phyloP scores from a whole-genome alignment of 2,113 vertebrate species.

The Chelonoidis abingdonii region DNA sequence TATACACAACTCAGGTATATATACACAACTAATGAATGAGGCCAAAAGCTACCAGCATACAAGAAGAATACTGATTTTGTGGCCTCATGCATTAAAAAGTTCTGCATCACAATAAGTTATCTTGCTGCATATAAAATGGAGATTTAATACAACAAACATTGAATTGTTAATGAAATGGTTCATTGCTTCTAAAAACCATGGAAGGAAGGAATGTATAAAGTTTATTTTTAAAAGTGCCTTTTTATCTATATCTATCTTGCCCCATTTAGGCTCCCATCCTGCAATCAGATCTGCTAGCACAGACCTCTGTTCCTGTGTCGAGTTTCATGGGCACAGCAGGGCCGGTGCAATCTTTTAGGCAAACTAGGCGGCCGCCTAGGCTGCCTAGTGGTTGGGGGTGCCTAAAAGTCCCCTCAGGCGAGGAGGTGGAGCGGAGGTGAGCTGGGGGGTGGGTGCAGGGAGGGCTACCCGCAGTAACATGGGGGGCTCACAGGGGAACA shows the following conservation, averaged over 20 bases:
- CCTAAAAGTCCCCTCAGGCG: too few species aligned
- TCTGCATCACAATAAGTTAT: background rate
- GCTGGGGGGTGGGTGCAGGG: too few species aligned
- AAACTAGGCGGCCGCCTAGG: too few species aligned
- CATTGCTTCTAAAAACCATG: background rate
- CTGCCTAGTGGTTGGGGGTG: too few species aligned
- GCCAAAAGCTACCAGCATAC: background rate
- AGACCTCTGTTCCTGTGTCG: background rate
- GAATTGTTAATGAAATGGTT: background rate
- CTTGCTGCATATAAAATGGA: background rate
- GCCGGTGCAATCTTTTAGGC: too few species aligned
- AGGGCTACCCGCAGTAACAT: too few species aligned
- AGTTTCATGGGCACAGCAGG: background rate
- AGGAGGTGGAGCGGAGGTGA: too few species aligned
- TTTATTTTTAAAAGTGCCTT: background rate
- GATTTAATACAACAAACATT: background rate
- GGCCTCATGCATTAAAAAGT: background rate
- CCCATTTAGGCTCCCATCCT: background rate
- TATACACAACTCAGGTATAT: background rate
- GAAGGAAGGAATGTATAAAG: background rate
- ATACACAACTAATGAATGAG: background rate
- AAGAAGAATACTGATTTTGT: background rate
- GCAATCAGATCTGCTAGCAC: background rate
- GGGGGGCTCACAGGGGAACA: too few species aligned
- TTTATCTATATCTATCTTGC: background rate